Percentiles rank a stretch among this genome's conserved stretches.
Conservation (phyloP, 2,797 vertebrate genomes). For the Phyllotis vaccarum region DNA sequence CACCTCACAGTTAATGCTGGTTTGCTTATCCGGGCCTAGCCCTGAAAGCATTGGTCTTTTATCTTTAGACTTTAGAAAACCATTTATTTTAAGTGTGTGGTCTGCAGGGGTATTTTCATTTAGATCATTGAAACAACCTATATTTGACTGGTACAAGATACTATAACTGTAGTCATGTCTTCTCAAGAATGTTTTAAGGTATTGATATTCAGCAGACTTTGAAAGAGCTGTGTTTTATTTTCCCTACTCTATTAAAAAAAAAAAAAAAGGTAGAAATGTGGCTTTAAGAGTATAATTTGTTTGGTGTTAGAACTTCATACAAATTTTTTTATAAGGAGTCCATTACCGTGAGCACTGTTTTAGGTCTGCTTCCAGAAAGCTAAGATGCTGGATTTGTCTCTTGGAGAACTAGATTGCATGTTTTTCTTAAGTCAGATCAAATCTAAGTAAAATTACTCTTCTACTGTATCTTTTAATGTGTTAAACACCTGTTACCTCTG, state of each 20-base stretch:
- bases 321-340: slow-evolving; percentile 48
- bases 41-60: slow-evolving; percentile 27
- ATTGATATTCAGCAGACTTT: slow-evolving; percentile 46
- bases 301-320: slow-evolving; percentile 51
- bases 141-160: slow-evolving; percentile 49
- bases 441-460: slow-evolving; percentile 64
- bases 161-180: not conserved
- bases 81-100: not conserved
- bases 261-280: not conserved
- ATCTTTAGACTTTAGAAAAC: not conserved
- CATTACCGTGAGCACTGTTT: slow-evolving; percentile 21
- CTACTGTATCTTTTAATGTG: slow-evolving; percentile 70
- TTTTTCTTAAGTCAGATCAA: slow-evolving; percentile 60
- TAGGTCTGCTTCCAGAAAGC: slow-evolving; percentile 66
- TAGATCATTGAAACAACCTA: slow-evolving; percentile 47
- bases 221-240: slow-evolving; percentile 59
- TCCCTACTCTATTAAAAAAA: not conserved
- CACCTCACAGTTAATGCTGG: not conserved
- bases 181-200: slow-evolving; percentile 63
- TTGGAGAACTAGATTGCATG: slow-evolving; percentile 56
- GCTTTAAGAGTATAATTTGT: slow-evolving; percentile 37
- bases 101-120: slow-evolving; percentile 48
- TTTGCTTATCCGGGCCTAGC: not conserved
- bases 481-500: slow-evolving; percentile 66
- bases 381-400: slow-evolving; percentile 16